Percentiles rank a stretch among this genome's conserved stretches.
Conservation (phyloP, 2,888 invertebrate genomes). For the Tortricodes alternella region DNA sequence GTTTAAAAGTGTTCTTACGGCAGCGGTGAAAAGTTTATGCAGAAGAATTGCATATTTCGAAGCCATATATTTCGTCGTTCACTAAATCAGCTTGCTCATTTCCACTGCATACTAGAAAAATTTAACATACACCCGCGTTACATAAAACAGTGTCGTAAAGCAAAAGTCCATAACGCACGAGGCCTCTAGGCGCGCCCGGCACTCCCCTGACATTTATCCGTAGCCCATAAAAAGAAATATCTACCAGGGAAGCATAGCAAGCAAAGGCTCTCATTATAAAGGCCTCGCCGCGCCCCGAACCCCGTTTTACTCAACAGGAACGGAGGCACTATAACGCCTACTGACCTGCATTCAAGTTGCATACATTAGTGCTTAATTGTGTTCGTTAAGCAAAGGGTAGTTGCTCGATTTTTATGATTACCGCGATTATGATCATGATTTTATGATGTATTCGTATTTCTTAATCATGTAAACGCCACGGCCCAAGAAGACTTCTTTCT, state of each 20-base stretch:
- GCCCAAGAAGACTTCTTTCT: too few relatives aligned
- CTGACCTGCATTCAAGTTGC: slow-evolving; percentile 61
- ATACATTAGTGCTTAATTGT: not conserved
- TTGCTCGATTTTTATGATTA: too few relatives aligned
- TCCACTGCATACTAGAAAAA: not conserved
- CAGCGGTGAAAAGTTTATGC: too few relatives aligned
- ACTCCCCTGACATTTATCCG: slow-evolving; percentile 79
- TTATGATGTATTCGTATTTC: too few relatives aligned
- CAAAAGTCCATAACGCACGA: slow-evolving; percentile 56
- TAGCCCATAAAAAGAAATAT: slow-evolving; percentile 80
- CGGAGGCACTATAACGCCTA: slow-evolving; percentile 48
- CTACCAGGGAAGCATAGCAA: slow-evolving; percentile 71
- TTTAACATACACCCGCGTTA: slow-evolving; percentile 2
- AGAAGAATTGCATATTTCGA: too few relatives aligned
- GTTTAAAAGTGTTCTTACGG: too few relatives aligned
- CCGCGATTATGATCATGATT: too few relatives aligned
- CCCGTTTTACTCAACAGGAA: slow-evolving; percentile 48
- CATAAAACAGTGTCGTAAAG: slow-evolving; percentile 43
- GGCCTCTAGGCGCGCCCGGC: slow-evolving; percentile 58
- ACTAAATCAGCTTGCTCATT: too few relatives aligned
- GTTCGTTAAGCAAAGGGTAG: slow-evolving; percentile 27
- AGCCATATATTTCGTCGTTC: too few relatives aligned
- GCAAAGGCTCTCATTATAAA: slow-evolving; percentile 66
- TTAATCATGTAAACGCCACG: too few relatives aligned
- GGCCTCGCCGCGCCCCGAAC: slow-evolving; percentile 70